phyloP scores from a whole-genome alignment of 1,140 invertebrate species.

The Oryctes rhinoceros region DNA sequence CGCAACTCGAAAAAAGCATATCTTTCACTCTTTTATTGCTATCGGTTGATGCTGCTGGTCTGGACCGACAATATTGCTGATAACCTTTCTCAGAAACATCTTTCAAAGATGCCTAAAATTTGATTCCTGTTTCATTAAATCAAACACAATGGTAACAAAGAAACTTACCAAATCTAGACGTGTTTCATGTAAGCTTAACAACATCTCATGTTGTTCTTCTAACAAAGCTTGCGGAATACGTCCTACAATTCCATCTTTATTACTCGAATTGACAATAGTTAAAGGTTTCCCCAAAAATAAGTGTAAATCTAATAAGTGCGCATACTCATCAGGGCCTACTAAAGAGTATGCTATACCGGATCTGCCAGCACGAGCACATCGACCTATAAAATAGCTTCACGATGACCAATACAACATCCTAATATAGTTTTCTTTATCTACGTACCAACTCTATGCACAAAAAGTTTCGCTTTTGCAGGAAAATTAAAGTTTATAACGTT shows the following conservation, averaged over 20 bases:
- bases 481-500: conserved; percentile 98
- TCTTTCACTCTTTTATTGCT: conserved; percentile 87
- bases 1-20: conserved; percentile 64
- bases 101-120: conserved; percentile 72
- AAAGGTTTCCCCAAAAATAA: conserved; percentile 89
- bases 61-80: conserved; percentile 86
- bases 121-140: neutral
- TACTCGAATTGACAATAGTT: conserved; percentile 56
- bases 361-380: conserved; percentile 95
- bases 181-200: conserved; percentile 79
- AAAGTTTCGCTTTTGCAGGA: conserved; percentile 95
- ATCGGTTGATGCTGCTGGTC: conserved; percentile 87
- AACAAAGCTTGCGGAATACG: conserved; percentile 81
- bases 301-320: conserved; percentile 93
- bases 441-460: conserved; percentile 96
- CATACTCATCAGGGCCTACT: conserved; percentile 87
- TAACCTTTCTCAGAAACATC: conserved; percentile 88
- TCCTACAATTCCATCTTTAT: conserved; percentile 70
- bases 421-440: neutral
- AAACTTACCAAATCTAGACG: conserved; percentile 75
- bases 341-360: conserved; percentile 90
- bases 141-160: neutral
- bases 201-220: conserved; percentile 83
- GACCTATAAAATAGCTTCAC: conserved; percentile 67
- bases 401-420: neutral